These are phyloP conservation scores for Eutrigla gurnardus DNA, from an alignment of 2,797 vertebrate genomes.

Conservation along the genomic window DNA sequence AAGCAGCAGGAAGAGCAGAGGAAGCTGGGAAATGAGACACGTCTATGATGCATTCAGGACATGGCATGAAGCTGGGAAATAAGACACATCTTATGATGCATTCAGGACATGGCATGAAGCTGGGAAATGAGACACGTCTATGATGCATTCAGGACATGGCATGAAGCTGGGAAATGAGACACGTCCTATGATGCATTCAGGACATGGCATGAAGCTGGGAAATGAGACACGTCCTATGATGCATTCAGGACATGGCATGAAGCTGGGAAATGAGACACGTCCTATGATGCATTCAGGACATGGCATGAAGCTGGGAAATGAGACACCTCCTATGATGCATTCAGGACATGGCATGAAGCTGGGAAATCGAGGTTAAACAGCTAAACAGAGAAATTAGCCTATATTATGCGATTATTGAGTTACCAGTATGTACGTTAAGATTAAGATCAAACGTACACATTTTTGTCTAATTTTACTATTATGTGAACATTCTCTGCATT, in stretches of 20 bases:
- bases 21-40: slow-evolving; percentile 78
- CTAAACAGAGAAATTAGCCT: not conserved
- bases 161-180: no score
- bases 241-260: not conserved
- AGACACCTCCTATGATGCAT: no score
- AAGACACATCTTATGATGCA: no score
- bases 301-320: not conserved
- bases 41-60: slow-evolving; percentile 64
- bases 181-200: no score
- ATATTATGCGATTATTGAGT: not conserved
- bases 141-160: not conserved
- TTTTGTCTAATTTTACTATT: not conserved
- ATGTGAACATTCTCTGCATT: not conserved
- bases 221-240: no score
- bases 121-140: no score
- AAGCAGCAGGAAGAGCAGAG: slow-evolving; percentile 79
- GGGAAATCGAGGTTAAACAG: not conserved
- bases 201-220: not conserved
- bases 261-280: no score
- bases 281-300: not conserved
- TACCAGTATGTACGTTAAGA: not conserved
- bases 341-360: not conserved
- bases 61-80: accelerated
- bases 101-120: not conserved
- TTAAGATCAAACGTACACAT: not conserved